Evolutionary conservation across 2,797 vertebrate genomes (phyloP), one percentile per base, ranked within the genome.

Genomic region (Siniperca obscura): DNA sequence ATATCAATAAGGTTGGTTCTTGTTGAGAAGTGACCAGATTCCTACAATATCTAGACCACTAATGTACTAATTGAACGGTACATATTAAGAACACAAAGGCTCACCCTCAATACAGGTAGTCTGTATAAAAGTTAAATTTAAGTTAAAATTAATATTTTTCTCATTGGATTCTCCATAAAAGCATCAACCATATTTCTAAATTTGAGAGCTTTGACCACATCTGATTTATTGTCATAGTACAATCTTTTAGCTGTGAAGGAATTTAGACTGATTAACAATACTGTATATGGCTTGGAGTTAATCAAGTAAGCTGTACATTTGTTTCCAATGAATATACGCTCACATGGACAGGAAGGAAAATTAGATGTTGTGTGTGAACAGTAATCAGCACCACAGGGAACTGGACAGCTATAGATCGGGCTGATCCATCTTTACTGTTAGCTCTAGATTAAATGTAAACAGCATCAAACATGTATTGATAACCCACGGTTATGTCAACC

Each of bases 361-460:
- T 36, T 2, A 40, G 21, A n/a, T 64, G 38, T 52, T 57, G 57
- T 57, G 30, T 19, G n/a, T 68, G 27, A 69, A 48, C 12, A 30
- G 11, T 52, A 14, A 60, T 78, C 48, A 67, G 48, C 65, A 59
- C 65, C 65, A 60, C 59, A 30, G 12, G 19, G 11, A 56, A 34
- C 10, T 42, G 60, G 17, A 77, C 64, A 52, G 57, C 48, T 78
- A 48, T 55, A 30, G 55, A 40, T 74, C 40, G 21, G 36, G 11
- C 22, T 73, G 44, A 75, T 66, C 79, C 2, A 1, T 55, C 13
- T 70, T 65, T 62, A 74, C 62, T 17, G 27, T 25, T 11, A 46
- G 40, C 57, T 81, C 70, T 30, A 70, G 74, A 70, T 67, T 80
- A 40, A 44, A 81, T 22, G 25, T 34, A 21, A 62, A 81, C 60